Evolutionary conservation across 30 jellyfish, hydroid and myxozoan species (phyloP).

Genomic region (Rhopilema esculentum): DNA sequence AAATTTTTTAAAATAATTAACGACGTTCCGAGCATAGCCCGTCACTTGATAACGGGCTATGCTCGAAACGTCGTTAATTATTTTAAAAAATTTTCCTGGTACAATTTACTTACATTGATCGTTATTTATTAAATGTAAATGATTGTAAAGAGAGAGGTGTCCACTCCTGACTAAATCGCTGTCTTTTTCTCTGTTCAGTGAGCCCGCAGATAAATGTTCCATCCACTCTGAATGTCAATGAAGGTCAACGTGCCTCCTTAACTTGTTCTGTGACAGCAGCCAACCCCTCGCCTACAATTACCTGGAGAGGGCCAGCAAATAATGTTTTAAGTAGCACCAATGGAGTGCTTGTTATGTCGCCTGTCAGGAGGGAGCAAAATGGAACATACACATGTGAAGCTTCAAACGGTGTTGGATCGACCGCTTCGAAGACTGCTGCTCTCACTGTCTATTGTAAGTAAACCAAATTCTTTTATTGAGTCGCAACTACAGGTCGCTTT

Average conservation of each 20-base stretch:
- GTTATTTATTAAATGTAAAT: not conserved
- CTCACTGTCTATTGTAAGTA: constrained; percentile 7
- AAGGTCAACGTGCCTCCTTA: constrained; percentile 12
- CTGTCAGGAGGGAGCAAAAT: not conserved
- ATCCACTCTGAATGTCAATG: constrained; percentile 29
- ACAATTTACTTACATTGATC: too few relatives aligned
- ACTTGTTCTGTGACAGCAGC: constrained; percentile 27
- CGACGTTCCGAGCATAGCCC: too few relatives aligned
- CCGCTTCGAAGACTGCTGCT: not conserved
- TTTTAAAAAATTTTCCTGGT: too few relatives aligned
- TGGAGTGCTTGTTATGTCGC: not conserved
- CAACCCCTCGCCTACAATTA: constrained; percentile 42
- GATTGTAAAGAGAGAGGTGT: too few relatives aligned
- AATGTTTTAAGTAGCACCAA: not conserved
- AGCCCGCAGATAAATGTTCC: constrained; percentile 24
- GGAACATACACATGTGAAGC: constrained; percentile 33
- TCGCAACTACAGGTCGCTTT: too few relatives aligned
- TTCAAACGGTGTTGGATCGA: constrained; percentile 2
- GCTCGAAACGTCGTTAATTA: too few relatives aligned
- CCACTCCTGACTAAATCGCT: not conserved
- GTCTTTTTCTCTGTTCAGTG: constrained; percentile 19
- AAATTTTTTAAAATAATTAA: too few relatives aligned
- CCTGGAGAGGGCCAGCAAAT: not conserved
- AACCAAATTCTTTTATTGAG: not conserved
- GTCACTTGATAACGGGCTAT: too few relatives aligned